phyloP scores from a whole-genome alignment of 1,140 invertebrate species.

The Heliothis virescens region DNA sequence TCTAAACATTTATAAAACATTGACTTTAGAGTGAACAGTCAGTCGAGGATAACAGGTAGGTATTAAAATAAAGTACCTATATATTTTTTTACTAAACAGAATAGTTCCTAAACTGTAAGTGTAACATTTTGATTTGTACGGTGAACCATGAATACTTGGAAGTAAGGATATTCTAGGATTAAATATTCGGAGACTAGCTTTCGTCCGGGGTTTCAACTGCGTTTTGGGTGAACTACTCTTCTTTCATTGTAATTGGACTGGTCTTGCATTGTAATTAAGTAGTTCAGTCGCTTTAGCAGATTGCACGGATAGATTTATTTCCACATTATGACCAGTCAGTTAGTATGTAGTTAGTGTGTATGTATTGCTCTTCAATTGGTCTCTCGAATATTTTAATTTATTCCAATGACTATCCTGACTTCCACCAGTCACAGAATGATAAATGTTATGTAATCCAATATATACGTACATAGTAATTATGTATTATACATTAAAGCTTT shows the following conservation, averaged over 20 bases:
- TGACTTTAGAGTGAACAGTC: constrained; percentile 41
- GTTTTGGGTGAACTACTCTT: too few relatives aligned
- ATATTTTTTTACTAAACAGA: constrained; percentile 36
- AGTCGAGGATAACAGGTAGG: constrained; percentile 40
- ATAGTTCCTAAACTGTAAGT: background rate
- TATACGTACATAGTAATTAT: background rate
- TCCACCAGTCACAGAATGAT: background rate
- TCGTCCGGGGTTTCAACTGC: too few relatives aligned
- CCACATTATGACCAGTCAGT: background rate
- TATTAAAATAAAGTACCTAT: constrained; percentile 44
- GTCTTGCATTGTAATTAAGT: too few relatives aligned
- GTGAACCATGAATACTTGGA: background rate
- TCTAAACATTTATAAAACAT: constrained; percentile 45
- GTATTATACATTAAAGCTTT: too few relatives aligned
- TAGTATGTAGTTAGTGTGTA: background rate
- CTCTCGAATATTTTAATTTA: background rate
- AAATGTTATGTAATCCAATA: background rate
- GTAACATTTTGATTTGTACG: background rate
- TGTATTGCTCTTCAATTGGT: too few relatives aligned
- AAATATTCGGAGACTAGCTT: background rate
- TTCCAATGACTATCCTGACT: background rate
- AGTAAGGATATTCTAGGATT: background rate
- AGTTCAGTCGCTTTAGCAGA: too few relatives aligned
- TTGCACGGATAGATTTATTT: background rate
- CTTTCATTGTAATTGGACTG: too few relatives aligned